Evolutionary conservation across 2,113 vertebrate species (phyloP), one percentile per base, ranked within the genome.

Genomic region (Tetraodon nigroviridis): DNA sequence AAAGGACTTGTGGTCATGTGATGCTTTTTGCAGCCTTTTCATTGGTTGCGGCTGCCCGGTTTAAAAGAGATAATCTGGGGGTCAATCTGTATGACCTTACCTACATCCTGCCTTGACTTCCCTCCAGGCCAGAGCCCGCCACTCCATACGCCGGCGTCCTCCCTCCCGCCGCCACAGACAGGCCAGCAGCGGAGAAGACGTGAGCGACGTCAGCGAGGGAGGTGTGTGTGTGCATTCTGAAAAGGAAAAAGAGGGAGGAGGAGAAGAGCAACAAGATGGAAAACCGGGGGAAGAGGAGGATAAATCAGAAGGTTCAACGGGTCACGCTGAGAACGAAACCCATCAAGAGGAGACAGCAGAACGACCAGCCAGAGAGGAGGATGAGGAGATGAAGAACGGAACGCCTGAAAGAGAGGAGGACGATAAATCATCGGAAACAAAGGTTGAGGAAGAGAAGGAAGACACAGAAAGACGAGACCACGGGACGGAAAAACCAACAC

Each of bases 91-190:
- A 1, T 59, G 51, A 71, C 51, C 21, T 54, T 15, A 58, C 37
- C 11, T 41, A 27, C 29, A 2, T 58, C 42, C 55, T 3, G 55
- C 46, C 54, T 11, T 41, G 4, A 3, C 42, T 41, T 44, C 11
- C 10, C 54, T 63, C 21, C 74, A 91, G 90, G 48, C 72, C 8
- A 73, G 90, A 82, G 82, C 84, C 18, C 82, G 89, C 40, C 85
- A 59, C 55, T 91, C 90, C 45, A 72, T 90, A 16, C 78, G 81
- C n/a, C 82, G 90, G 2, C 86, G 90, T 0, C 90, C 90, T 0
- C 90, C 89, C 0, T 89, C 89, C 8, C 87, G 90, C 6, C 75
- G 71, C 51, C 67, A 83, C 76, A 87, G 83, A 67, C 85, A 66
- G 53, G 85, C 87, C 40, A 84, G 86, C 48, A 62, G 61, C 0